phyloP scores from a whole-genome alignment of 2,113 vertebrate species.

The Thunnus thynnus region DNA sequence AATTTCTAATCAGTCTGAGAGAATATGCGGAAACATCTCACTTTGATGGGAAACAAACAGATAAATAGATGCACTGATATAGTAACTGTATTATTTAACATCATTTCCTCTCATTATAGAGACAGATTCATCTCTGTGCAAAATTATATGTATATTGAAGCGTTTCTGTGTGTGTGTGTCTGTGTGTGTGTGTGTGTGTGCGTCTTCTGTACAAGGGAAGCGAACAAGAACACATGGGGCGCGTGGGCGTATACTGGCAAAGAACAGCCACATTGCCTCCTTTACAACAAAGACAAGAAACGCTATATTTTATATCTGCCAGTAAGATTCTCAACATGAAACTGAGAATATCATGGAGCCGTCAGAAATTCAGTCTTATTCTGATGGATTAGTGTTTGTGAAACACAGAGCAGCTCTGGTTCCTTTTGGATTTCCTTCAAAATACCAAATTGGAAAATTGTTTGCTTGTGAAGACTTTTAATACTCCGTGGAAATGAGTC shows the following conservation, averaged over 20 bases:
- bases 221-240: slow-evolving; percentile 76
- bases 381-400: slow-evolving; percentile 6
- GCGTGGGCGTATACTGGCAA: slow-evolving; percentile 82
- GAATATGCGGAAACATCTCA: neutral
- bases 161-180: slow-evolving; percentile 32
- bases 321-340: slow-evolving; percentile 46
- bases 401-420: neutral
- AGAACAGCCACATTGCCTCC: slow-evolving; percentile 63
- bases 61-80: neutral
- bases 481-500: neutral
- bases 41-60: neutral
- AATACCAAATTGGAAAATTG: neutral
- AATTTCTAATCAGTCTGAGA: neutral
- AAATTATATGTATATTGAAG: slow-evolving; percentile 46
- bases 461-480: neutral
- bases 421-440: slow-evolving; percentile 3
- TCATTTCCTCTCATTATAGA: slow-evolving; percentile 24
- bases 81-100: slow-evolving; percentile 15
- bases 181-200: slow-evolving; percentile 4
- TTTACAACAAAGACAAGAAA: slow-evolving; percentile 74
- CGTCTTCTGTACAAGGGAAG: slow-evolving; percentile 51
- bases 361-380: slow-evolving; percentile 38
- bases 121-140: slow-evolving; percentile 20
- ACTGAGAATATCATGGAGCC: slow-evolving; percentile 35
- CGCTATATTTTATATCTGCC: slow-evolving; percentile 69